Evolutionary conservation across 2,888 invertebrate genomes (phyloP), one percentile per base, ranked within the genome.

Genomic region (Congeria kusceri): DNA sequence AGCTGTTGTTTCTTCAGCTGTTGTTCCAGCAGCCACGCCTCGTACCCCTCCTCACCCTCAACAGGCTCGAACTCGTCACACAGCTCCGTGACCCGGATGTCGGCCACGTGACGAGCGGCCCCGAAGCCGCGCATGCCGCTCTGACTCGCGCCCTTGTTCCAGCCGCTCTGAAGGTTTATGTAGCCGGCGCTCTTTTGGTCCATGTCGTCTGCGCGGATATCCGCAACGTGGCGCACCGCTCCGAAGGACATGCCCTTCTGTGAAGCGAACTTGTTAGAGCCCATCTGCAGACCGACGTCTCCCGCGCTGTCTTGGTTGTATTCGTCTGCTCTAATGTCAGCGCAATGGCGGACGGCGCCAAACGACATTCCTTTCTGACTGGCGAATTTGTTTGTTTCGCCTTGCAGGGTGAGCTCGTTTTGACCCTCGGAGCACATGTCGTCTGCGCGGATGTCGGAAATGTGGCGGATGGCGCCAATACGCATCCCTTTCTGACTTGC

Each of bases 311-410:
- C 88, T 47, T 86, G 84, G 44, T 76, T 66, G 61, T 85, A 78
- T 4, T 79, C 91, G 63, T 92, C 93, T 25, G 89, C 90, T 28
- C 89, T 65, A 64, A 93, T 92, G 77, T 93, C 93, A 29, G 92
- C 86, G 13, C 91, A 90, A 80, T 93, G 92, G 32, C 93, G 85
- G 5, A 89, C 91, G 18, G 90, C 83, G 13, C 93, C 93, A 74
- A 93, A 90, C 20, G 89, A 74, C 93, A 93, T 93, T 11, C 93
- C 93, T 15, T 86, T 65, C 80, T 93, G 93, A 59, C 90, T 91
- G 20, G 93, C 93, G 53, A 85, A 87, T 74, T 92, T 91, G 84
- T 93, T 93, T 23, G 86, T 88, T 23, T 92, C 93, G 13, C 90
- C 87, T 71, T 93, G 93, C 1, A 92, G 85, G 27, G 91, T 87